Conservation (phyloP, 2,888 invertebrate genomes). For the Agapostemon virescens region DNA sequence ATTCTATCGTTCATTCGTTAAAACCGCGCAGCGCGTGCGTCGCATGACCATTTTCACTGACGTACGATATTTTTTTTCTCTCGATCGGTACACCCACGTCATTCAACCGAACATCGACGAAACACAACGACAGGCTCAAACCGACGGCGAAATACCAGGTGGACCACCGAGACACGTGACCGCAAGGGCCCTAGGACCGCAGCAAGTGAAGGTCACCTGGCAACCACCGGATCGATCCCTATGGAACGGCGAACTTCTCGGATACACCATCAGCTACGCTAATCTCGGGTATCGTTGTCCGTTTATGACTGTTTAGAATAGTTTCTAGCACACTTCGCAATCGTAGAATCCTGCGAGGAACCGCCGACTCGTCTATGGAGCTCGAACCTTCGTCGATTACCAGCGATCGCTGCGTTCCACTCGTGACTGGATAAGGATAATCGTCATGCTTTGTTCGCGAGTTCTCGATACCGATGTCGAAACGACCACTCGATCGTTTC, state of each 20-base stretch:
- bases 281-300: conserved; percentile 76
- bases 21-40: not conserved
- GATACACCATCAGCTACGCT: conserved; percentile 84
- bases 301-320: conserved; percentile 59
- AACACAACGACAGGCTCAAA: conserved; percentile 77
- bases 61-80: not conserved
- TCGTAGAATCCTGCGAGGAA: conserved; percentile 19
- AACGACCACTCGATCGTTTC: not conserved
- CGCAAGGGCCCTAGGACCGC: conserved; percentile 86
- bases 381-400: conserved; percentile 35
- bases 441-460: conserved; percentile 25
- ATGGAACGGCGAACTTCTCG: conserved; percentile 89
- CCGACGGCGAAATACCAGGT: conserved; percentile 85
- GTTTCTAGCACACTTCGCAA: conserved; percentile 41
- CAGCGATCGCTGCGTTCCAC: conserved; percentile 10
- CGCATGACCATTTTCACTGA: not conserved
- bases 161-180: conserved; percentile 87
- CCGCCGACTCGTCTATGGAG: not conserved
- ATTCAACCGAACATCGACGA: conserved; percentile 14
- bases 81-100: not conserved
- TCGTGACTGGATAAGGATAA: conserved; percentile 11
- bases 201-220: conserved; percentile 88
- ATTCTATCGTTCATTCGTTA: conserved; percentile 44
- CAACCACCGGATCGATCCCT: conserved; percentile 87
- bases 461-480: conserved; percentile 17